Percentiles rank a stretch among this genome's conserved stretches.
Evolutionary conservation across 2,888 invertebrate species (phyloP).

Genomic region (Rotaria socialis): DNA sequence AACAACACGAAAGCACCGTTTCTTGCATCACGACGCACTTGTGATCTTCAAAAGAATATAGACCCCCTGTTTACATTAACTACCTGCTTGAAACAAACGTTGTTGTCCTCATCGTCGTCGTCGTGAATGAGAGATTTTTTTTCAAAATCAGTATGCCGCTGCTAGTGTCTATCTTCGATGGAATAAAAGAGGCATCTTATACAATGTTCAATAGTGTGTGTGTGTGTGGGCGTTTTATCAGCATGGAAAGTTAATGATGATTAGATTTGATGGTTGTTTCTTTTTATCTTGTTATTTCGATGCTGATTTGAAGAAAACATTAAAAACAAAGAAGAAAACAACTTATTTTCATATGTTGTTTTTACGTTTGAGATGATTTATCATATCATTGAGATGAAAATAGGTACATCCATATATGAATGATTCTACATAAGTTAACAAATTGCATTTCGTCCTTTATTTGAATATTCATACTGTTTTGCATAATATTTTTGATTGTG

Average conservation of each 20-base stretch:
- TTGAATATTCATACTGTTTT: background rate
- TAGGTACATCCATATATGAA: background rate
- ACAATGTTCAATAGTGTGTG: background rate
- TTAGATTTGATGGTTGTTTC: background rate
- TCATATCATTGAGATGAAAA: background rate
- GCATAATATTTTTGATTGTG: background rate
- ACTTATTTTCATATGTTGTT: background rate
- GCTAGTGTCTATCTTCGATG: background rate
- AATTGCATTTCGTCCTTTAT: background rate
- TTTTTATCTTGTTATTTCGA: background rate
- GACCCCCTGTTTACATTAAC: background rate
- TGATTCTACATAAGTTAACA: background rate
- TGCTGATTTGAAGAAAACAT: background rate
- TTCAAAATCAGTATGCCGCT: background rate
- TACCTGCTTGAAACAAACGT: background rate
- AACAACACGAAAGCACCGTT: background rate
- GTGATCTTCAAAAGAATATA: conserved; percentile 3
- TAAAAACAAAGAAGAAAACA: background rate
- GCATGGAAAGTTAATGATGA: background rate
- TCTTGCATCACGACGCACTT: background rate
- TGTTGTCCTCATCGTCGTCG: background rate
- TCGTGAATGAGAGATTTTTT: no score
- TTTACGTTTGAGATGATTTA: background rate
- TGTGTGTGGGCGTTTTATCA: background rate
- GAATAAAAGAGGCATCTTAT: background rate